A percentile compares a stretch with the other conserved stretches of the same genome.
These are phyloP conservation scores for Lagocephalus sceleratus DNA, from an alignment of 2,797 vertebrate species.

Conservation along the genomic window DNA sequence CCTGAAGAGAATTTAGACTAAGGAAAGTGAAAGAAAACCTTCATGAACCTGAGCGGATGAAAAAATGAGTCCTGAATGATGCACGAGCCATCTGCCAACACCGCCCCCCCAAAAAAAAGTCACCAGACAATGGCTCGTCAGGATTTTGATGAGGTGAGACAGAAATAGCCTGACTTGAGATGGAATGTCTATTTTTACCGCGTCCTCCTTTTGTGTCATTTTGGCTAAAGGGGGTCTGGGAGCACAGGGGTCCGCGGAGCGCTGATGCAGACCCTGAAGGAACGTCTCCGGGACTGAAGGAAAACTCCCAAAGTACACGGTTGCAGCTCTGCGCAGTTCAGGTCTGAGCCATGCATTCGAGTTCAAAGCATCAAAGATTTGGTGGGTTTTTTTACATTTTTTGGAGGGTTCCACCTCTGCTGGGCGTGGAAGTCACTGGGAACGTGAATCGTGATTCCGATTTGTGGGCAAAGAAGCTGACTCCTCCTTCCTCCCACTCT, in stretches of 20 bases:
- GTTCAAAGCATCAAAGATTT: no score
- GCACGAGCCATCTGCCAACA: constrained; percentile 40
- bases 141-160: constrained; percentile 50
- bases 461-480: no score
- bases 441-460: no score
- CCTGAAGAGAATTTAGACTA: constrained; percentile 4
- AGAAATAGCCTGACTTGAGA: constrained; percentile 54
- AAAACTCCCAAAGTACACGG: constrained; percentile 10
- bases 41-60: constrained; percentile 19
- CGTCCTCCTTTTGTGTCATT: constrained; percentile 41
- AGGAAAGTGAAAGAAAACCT: constrained; percentile 13
- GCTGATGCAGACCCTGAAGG: constrained; percentile 17
- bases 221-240: constrained; percentile 50
- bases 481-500: no score
- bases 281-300: constrained; percentile 7
- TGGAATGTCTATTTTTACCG: constrained; percentile 56
- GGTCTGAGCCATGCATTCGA: constrained; percentile 6
- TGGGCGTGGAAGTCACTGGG: no score
- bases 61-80: constrained; percentile 45
- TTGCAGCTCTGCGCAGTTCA: constrained; percentile 4
- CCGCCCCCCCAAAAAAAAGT: constrained; percentile 42
- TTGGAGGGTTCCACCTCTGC: no score
- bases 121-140: constrained; percentile 63
- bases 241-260: constrained; percentile 21
- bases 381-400: no score